Evolutionary conservation across 1,140 invertebrate species (phyloP).

Genomic region (Portunus trituberculatus): DNA sequence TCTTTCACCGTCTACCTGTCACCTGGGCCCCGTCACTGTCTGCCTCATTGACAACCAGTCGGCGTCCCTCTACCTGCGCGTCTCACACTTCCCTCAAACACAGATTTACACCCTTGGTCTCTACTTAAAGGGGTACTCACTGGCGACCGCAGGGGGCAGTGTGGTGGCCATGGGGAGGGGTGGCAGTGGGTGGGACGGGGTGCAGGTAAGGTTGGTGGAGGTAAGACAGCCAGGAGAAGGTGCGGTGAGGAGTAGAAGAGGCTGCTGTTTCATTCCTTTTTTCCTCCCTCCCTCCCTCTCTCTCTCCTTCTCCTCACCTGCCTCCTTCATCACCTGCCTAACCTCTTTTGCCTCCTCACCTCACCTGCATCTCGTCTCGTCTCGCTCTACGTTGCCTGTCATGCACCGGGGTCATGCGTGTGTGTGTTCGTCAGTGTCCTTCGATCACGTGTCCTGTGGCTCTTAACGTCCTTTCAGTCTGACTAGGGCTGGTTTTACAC

Average conservation of each 20-base stretch:
- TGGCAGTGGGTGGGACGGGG: background rate
- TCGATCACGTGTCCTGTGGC: background rate
- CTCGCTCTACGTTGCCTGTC: background rate
- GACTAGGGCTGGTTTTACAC: background rate
- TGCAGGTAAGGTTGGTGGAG: background rate
- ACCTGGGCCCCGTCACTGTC: background rate
- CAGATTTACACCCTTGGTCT: conserved; percentile 28
- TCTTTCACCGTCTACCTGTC: background rate
- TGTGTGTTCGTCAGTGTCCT: background rate
- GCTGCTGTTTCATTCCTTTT: background rate
- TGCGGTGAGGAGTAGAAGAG: background rate
- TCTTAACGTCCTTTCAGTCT: background rate
- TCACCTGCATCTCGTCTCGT: background rate
- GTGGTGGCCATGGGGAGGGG: background rate
- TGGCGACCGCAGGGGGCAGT: conserved; percentile 1
- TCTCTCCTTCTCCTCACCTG: background rate
- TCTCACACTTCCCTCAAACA: background rate
- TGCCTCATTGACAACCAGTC: background rate
- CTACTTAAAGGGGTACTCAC: conserved; percentile 48
- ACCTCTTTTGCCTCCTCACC: background rate
- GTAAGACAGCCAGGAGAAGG: background rate
- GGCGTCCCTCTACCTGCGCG: background rate
- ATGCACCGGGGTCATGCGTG: background rate
- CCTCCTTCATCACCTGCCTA: background rate
- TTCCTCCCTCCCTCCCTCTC: background rate